Evolutionary conservation across 2,888 invertebrate species (phyloP).

Genomic region (Camponotus fellah): DNA sequence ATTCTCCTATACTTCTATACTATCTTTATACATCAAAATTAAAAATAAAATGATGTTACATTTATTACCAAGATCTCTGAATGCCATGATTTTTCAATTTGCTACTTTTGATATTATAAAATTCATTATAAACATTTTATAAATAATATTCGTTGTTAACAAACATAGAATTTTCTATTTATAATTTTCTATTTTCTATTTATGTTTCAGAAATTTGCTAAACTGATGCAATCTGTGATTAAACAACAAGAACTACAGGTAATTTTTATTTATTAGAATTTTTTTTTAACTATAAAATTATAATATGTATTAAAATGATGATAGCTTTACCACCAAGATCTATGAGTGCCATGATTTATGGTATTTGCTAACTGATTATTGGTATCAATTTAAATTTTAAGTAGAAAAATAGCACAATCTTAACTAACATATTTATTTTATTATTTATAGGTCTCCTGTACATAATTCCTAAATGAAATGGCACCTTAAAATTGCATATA

Average conservation of each 20-base stretch:
- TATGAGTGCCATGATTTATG: constrained; percentile 33
- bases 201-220: neutral
- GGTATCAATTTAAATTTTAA: neutral
- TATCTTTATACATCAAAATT: neutral
- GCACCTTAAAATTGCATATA: neutral
- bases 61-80: constrained; percentile 24
- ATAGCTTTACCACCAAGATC: constrained; percentile 20
- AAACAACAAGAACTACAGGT: neutral
- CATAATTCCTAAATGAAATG: neutral
- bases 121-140: neutral
- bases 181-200: constrained; percentile 1
- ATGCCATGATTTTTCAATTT: constrained; percentile 16
- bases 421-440: neutral
- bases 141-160: neutral
- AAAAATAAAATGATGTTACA: neutral
- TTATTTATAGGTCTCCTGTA: neutral
- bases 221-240: neutral
- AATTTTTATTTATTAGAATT: neutral
- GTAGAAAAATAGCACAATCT: neutral
- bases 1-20: neutral
- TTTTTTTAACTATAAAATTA: neutral
- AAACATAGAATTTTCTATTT: neutral
- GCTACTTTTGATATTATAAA: constrained; percentile 7
- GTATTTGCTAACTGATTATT: constrained; percentile 27
- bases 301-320: neutral